Evolutionary conservation across 2,113 vertebrate genomes (phyloP).

Genomic region (Thalassarche chlororhynchos): DNA sequence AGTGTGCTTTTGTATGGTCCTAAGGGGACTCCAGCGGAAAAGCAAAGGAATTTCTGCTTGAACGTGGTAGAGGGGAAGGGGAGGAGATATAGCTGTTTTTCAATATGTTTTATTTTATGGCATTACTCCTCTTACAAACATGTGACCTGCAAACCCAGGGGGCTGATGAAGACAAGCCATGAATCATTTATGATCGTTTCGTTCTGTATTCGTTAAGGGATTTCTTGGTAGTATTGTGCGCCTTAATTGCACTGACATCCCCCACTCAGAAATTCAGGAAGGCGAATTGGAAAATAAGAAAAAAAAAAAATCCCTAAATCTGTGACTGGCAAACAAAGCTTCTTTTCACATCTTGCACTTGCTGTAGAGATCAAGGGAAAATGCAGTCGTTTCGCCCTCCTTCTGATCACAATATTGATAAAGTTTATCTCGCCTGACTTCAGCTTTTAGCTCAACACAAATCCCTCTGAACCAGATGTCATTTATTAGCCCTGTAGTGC

Average conservation of each 20-base stretch:
- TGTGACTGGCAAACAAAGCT: background rate
- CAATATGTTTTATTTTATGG: background rate
- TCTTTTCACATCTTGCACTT: background rate
- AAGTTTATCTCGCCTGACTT: background rate
- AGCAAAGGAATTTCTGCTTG: conserved; percentile 12
- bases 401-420: conserved; percentile 64
- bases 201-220: conserved; percentile 45
- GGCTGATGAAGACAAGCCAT: conserved; percentile 4
- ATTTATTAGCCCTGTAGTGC: background rate
- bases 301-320: background rate
- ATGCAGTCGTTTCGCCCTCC: background rate
- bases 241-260: conserved; percentile 49
- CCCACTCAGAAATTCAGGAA: conserved; percentile 42
- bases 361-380: conserved; percentile 37
- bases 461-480: background rate
- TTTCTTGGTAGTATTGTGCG: conserved; percentile 36
- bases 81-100: background rate
- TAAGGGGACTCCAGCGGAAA: background rate
- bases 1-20: background rate
- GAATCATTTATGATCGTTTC: conserved; percentile 65
- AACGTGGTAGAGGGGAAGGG: background rate
- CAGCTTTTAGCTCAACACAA: conserved; percentile 10
- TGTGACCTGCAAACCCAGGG: background rate
- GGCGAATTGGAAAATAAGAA: background rate
- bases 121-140: background rate